A percentile compares a stretch with the other conserved stretches of the same genome.
Conservation (phyloP, 1,140 invertebrate genomes). For the Monochamus saltuarius region DNA sequence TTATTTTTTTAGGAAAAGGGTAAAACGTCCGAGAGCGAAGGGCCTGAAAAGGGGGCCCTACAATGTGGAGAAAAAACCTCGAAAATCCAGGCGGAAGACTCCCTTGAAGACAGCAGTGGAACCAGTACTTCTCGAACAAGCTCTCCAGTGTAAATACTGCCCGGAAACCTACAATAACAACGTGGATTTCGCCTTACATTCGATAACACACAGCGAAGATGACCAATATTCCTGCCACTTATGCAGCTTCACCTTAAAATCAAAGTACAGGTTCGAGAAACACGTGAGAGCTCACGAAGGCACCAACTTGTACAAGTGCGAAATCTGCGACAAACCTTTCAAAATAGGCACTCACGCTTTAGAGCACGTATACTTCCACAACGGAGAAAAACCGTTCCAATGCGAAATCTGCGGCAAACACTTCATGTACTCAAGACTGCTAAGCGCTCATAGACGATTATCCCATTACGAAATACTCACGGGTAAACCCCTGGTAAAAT, state of each 20-base stretch:
- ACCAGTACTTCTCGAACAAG: slow-evolving; percentile 51
- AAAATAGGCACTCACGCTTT: slow-evolving; percentile 52
- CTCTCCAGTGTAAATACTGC: slow-evolving; percentile 49
- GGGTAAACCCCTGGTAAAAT: slow-evolving; percentile 10
- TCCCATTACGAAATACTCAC: slow-evolving; percentile 7
- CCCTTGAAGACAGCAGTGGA: slow-evolving; percentile 56
- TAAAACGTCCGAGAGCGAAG: not conserved
- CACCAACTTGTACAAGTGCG: slow-evolving; percentile 54
- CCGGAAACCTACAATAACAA: slow-evolving; percentile 38
- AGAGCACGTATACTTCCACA: slow-evolving; percentile 46
- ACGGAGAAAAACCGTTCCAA: slow-evolving; percentile 50
- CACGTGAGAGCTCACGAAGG: slow-evolving; percentile 49
- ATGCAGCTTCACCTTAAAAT: slow-evolving; percentile 49
- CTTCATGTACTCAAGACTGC: slow-evolving; percentile 8
- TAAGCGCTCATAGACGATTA: slow-evolving; percentile 6
- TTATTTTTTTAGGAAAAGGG: slow-evolving; percentile 3
- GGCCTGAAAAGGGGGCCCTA: slow-evolving; percentile 21
- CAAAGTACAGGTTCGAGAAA: slow-evolving; percentile 49
- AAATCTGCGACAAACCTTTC: slow-evolving; percentile 55
- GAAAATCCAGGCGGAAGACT: slow-evolving; percentile 64
- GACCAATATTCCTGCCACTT: slow-evolving; percentile 47
- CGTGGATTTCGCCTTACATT: slow-evolving; percentile 35
- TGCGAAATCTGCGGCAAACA: slow-evolving; percentile 75
- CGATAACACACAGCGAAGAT: slow-evolving; percentile 43
- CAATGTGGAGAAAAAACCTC: slow-evolving; percentile 13